These are phyloP conservation scores for Apodemus agrarius DNA, from an alignment of 2,797 vertebrate species.

Conservation along the genomic window DNA sequence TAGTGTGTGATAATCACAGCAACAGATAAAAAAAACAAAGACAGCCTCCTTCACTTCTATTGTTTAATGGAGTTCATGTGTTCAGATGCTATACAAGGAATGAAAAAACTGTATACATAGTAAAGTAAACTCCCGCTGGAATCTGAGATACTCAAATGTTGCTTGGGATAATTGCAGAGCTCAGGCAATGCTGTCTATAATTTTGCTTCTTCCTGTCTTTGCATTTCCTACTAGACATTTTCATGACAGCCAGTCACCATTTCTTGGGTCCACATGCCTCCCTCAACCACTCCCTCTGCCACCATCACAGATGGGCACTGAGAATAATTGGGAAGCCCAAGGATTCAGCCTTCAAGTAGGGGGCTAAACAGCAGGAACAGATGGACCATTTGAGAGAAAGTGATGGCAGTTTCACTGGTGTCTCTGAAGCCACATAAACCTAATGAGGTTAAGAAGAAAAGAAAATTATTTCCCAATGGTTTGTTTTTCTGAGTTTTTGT, in stretches of 20 bases:
- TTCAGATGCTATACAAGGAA: neutral
- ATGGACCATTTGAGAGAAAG: slow-evolving; percentile 57
- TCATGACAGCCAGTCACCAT: slow-evolving; percentile 9
- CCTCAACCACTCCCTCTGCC: neutral
- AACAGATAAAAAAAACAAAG: neutral
- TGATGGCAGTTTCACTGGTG: slow-evolving; percentile 59
- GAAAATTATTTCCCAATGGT: slow-evolving; percentile 50
- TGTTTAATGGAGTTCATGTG: neutral
- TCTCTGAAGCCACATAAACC: slow-evolving; percentile 61
- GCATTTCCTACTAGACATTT: slow-evolving; percentile 6
- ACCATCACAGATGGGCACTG: slow-evolving; percentile 6
- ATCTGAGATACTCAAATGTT: neutral
- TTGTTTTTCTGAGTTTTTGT: slow-evolving; percentile 35
- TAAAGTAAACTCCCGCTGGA: neutral
- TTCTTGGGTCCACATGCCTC: neutral
- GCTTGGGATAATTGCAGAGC: neutral
- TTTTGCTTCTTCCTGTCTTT: neutral
- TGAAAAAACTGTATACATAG: neutral
- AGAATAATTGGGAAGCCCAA: slow-evolving; percentile 60
- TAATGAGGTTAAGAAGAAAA: slow-evolving; percentile 41
- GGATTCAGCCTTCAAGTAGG: slow-evolving; percentile 22
- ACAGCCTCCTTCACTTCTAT: neutral
- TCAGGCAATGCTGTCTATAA: neutral
- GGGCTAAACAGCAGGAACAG: slow-evolving; percentile 27
- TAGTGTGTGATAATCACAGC: neutral